Evolutionary conservation across 2,113 vertebrate species (phyloP).

Genomic region (Cynoglossus semilaevis): DNA sequence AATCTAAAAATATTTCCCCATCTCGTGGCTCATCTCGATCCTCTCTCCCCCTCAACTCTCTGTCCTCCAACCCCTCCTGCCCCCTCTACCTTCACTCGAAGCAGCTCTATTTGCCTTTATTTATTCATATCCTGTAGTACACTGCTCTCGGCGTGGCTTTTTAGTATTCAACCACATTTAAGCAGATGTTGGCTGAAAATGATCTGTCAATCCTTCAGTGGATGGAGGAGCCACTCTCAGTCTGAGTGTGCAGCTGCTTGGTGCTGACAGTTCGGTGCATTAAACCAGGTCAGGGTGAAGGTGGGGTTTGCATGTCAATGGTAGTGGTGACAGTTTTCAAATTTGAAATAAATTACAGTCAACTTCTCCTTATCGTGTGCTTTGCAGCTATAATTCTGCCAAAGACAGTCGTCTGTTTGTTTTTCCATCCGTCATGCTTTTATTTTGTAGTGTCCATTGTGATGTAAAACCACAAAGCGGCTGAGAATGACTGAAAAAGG

Average conservation of each 20-base stretch:
- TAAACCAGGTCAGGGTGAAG: slow-evolving; percentile 20
- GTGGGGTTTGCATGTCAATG: slow-evolving; percentile 22
- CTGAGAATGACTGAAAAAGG: slow-evolving; percentile 7
- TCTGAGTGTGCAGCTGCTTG: slow-evolving; percentile 17
- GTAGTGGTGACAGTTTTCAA: slow-evolving; percentile 12
- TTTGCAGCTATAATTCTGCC: slow-evolving; percentile 26
- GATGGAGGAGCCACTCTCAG: slow-evolving; percentile 4
- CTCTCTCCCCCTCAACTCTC: slow-evolving; percentile 38
- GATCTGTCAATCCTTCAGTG: slow-evolving; percentile 36
- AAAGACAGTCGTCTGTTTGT: slow-evolving; percentile 7
- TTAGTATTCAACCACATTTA: slow-evolving; percentile 42
- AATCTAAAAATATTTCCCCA: slow-evolving; percentile 53
- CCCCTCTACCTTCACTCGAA: background rate
- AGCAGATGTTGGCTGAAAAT: slow-evolving; percentile 43
- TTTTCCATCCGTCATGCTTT: slow-evolving; percentile 39
- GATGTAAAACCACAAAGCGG: slow-evolving; percentile 11
- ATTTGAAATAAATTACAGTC: slow-evolving; percentile 40
- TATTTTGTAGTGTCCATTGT: slow-evolving; percentile 6
- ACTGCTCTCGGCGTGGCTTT: slow-evolving; percentile 13
- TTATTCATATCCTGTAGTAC: slow-evolving; percentile 28
- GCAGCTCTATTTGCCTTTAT: slow-evolving; percentile 10
- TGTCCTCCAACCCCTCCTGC: slow-evolving; percentile 12
- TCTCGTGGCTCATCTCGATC: slow-evolving; percentile 62
- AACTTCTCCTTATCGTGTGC: slow-evolving; percentile 21
- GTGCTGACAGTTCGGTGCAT: background rate